A percentile compares a stretch with the other conserved stretches of the same genome.
Evolutionary conservation across 2,888 invertebrate genomes (phyloP).

Genomic region (Lasioglossum pauxillum): DNA sequence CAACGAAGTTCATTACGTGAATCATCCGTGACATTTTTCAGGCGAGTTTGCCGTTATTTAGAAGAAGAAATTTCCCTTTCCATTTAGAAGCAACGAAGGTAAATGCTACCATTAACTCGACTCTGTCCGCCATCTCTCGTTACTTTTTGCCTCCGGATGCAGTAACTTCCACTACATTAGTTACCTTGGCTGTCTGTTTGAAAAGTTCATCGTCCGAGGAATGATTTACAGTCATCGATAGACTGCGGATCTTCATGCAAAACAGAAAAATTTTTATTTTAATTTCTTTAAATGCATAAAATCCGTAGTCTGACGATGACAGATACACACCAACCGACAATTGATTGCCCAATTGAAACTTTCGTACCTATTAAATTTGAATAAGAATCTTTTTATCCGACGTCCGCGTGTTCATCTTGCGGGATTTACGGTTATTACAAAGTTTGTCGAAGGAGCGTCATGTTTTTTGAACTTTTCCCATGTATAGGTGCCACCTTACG

Average conservation of each 20-base stretch:
- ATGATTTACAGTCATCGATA: not conserved
- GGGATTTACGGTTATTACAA: conserved; percentile 14
- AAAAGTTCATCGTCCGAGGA: not conserved
- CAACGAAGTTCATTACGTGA: conserved; percentile 49
- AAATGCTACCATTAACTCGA: not conserved
- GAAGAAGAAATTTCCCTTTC: conserved; percentile 37
- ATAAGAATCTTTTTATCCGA: not conserved
- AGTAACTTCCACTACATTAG: not conserved
- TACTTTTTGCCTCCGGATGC: not conserved
- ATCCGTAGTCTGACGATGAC: no score
- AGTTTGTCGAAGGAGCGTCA: conserved; percentile 20
- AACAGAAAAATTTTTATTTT: not conserved
- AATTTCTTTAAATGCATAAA: no score
- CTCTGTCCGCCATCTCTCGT: not conserved
- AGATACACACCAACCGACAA: not conserved
- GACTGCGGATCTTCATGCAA: not conserved
- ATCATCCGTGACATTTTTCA: conserved; percentile 45
- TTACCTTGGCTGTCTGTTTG: not conserved
- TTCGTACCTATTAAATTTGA: not conserved
- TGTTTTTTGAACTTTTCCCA: conserved; percentile 49
- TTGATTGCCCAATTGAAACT: not conserved
- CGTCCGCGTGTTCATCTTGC: not conserved
- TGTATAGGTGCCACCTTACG: conserved; percentile 45
- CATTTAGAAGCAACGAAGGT: conserved; percentile 10
- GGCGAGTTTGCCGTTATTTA: conserved; percentile 25